Percentiles rank a stretch among this genome's conserved stretches.
Conservation (phyloP, 2,113 vertebrate species). For the Coryphaenoides rupestris region DNA sequence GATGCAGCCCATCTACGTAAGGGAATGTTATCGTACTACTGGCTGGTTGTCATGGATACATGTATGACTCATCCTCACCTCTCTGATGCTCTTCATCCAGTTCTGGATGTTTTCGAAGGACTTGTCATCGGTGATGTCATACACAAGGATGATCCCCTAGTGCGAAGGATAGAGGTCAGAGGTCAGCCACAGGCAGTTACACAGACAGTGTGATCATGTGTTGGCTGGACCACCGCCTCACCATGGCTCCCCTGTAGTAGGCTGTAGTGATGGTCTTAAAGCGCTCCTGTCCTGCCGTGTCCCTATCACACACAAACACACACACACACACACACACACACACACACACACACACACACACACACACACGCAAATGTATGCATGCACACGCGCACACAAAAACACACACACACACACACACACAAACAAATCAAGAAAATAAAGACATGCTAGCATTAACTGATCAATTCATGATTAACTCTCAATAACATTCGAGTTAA, state of each 20-base stretch:
- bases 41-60: too few species aligned
- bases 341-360: background rate
- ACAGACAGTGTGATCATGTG: slow-evolving; percentile 30
- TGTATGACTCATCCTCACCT: slow-evolving; percentile 52
- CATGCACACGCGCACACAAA: background rate
- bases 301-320: slow-evolving; percentile 69
- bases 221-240: slow-evolving; percentile 54
- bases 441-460: background rate
- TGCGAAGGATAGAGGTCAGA: background rate
- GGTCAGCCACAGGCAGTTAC: slow-evolving; percentile 23
- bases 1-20: too few species aligned
- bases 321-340: slow-evolving; percentile 14
- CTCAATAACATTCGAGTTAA: too few species aligned
- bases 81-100: slow-evolving; percentile 96
- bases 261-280: slow-evolving; percentile 97
- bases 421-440: background rate
- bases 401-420: background rate
- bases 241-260: slow-evolving; percentile 97
- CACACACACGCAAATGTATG: background rate
- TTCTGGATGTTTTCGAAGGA: slow-evolving; percentile 96
- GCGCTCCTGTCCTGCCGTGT: slow-evolving; percentile 92
- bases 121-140: slow-evolving; percentile 92
- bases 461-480: background rate
- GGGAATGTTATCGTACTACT: too few species aligned
- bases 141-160: slow-evolving; percentile 92